Conservation (phyloP, 2,797 vertebrate species). For the Morus bassanus region DNA sequence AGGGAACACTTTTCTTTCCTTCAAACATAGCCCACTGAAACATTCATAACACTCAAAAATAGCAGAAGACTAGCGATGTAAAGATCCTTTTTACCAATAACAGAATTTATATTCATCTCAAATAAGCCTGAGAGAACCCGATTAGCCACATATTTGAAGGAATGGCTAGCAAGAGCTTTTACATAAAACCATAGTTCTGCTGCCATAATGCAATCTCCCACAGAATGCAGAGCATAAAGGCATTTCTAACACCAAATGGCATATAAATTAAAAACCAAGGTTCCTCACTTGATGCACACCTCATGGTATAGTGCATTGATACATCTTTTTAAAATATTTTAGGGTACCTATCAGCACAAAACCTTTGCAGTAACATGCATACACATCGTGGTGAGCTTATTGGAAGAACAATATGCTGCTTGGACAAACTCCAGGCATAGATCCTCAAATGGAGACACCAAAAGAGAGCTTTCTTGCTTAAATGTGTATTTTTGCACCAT, state of each 20-base stretch:
- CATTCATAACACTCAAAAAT: not conserved
- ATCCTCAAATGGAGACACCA: not conserved
- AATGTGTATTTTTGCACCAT: not conserved
- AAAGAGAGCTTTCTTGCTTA: not conserved
- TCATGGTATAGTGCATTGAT: not conserved
- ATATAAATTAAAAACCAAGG: not conserved
- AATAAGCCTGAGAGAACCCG: not conserved
- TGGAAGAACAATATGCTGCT: not conserved
- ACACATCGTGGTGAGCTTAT: rapidly evolving
- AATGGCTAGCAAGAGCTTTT: not conserved
- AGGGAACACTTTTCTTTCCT: not conserved
- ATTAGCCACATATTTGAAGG: not conserved
- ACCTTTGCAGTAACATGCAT: not conserved
- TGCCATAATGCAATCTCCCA: not conserved
- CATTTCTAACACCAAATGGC: not conserved
- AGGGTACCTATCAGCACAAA: not conserved
- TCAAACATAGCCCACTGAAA: not conserved
- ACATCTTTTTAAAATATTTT: not conserved
- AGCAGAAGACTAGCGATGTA: not conserved
- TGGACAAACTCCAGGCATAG: not conserved
- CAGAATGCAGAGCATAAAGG: not conserved
- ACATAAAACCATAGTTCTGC: not conserved
- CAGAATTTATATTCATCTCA: not conserved
- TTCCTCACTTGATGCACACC: not conserved
- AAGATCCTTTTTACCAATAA: not conserved